A percentile compares a stretch with the other conserved stretches of the same genome.
Evolutionary conservation across 2,888 invertebrate species (phyloP).

Genomic region (Andrena camellia): DNA sequence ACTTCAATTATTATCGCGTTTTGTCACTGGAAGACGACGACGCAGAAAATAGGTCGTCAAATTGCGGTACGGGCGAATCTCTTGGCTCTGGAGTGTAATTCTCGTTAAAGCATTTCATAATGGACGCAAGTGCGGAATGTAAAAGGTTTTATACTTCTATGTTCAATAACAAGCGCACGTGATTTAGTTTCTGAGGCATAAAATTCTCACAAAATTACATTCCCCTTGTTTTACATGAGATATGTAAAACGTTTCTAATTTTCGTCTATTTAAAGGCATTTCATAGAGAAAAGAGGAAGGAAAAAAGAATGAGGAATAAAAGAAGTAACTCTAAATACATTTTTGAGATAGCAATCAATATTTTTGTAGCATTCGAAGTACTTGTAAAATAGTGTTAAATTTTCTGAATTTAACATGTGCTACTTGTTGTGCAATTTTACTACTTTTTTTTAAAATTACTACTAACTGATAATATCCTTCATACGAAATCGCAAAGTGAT

Average conservation of each 20-base stretch:
- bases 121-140: conserved; percentile 11
- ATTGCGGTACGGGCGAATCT: conserved; percentile 10
- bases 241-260: neutral
- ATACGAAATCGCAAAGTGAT: too few species aligned
- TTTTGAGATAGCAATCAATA: too few species aligned
- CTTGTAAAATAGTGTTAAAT: too few species aligned
- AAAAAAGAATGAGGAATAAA: too few species aligned
- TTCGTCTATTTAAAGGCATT: too few species aligned
- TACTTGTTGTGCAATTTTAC: too few species aligned
- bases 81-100: conserved; percentile 30
- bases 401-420: too few species aligned
- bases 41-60: conserved; percentile 18
- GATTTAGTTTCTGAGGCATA: neutral
- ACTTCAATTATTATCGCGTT: conserved; percentile 22
- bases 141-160: neutral
- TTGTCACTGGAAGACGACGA: conserved; percentile 10
- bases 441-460: too few species aligned
- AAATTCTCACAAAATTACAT: neutral
- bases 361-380: too few species aligned
- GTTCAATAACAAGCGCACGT: neutral
- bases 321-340: too few species aligned
- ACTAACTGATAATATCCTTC: too few species aligned
- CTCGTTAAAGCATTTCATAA: conserved; percentile 19
- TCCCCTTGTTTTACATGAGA: neutral
- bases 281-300: too few species aligned